phyloP scores from a whole-genome alignment of 2,113 vertebrate species.

The Tenebrosternarchus preto region DNA sequence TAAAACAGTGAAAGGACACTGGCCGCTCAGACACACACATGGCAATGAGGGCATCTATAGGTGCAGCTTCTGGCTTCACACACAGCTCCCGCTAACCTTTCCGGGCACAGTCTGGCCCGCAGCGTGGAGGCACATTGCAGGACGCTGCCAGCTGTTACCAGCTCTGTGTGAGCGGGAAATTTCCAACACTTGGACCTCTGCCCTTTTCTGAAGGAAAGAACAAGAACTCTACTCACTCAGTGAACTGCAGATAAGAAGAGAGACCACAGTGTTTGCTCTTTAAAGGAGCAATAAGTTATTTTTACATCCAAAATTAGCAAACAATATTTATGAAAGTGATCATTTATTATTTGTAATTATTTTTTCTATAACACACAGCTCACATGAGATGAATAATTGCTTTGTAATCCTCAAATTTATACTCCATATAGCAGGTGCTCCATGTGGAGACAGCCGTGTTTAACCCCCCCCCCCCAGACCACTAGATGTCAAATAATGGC shows the following conservation, averaged over 20 bases:
- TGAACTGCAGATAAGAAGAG: background rate
- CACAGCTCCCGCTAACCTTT: conserved; percentile 4
- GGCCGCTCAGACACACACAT: background rate
- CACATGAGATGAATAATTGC: too few species aligned
- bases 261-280: background rate
- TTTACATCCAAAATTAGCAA: too few species aligned
- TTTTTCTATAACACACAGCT: too few species aligned
- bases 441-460: too few species aligned
- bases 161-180: conserved; percentile 15
- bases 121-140: conserved; percentile 9
- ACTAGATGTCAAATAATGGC: too few species aligned
- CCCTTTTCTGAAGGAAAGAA: background rate
- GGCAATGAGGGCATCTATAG: background rate
- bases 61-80: background rate
- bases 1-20: background rate
- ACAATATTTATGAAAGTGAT: too few species aligned
- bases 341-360: too few species aligned
- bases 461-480: too few species aligned
- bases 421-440: too few species aligned
- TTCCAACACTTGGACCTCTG: background rate
- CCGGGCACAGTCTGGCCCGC: background rate
- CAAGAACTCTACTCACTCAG: background rate
- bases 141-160: conserved; percentile 36
- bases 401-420: too few species aligned
- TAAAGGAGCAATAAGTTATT: too few species aligned